These are phyloP conservation scores for Vanessa atalanta DNA, from an alignment of 1,140 invertebrate genomes.

Conservation along the genomic window DNA sequence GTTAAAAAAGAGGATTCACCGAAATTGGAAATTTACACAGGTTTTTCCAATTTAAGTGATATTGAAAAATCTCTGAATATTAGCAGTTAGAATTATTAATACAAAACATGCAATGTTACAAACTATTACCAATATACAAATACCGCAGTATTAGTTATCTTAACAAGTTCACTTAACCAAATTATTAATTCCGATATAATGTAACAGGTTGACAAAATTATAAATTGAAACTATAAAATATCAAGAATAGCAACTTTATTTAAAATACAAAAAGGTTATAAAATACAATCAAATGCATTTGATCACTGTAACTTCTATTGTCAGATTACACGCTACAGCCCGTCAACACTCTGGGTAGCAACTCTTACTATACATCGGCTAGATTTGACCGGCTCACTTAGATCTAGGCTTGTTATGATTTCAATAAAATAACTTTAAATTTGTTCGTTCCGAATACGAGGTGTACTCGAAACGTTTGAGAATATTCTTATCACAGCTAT, in stretches of 20 bases:
- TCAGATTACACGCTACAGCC: slow-evolving; percentile 60
- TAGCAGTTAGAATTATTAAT: slow-evolving; percentile 23
- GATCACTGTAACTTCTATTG: slow-evolving; percentile 76
- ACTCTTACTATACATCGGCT: slow-evolving; percentile 51
- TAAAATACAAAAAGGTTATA: slow-evolving; percentile 80
- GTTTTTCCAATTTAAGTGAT: slow-evolving; percentile 26
- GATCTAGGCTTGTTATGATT: slow-evolving; percentile 34
- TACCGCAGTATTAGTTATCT: slow-evolving; percentile 12
- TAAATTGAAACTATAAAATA: slow-evolving; percentile 64
- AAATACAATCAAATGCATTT: slow-evolving; percentile 80
- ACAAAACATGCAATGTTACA: slow-evolving; percentile 37
- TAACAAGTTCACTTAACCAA: slow-evolving; percentile 20
- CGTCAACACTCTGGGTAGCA: slow-evolving; percentile 60
- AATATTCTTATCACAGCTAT: slow-evolving; percentile 51
- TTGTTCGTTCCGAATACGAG: slow-evolving; percentile 3
- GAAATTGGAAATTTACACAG: slow-evolving; percentile 15
- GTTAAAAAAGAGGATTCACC: slow-evolving; percentile 1
- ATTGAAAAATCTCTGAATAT: not conserved
- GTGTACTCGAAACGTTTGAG: slow-evolving; percentile 34
- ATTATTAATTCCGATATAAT: slow-evolving; percentile 17
- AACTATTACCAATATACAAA: slow-evolving; percentile 25
- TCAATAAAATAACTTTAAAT: slow-evolving; percentile 10
- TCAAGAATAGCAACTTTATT: slow-evolving; percentile 80
- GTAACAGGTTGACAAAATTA: slow-evolving; percentile 17
- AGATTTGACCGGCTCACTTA: slow-evolving; percentile 55